Percentiles rank a stretch among this genome's conserved stretches.
Evolutionary conservation across 2,113 vertebrate species (phyloP).

Genomic region (Hippocampus abdominalis): DNA sequence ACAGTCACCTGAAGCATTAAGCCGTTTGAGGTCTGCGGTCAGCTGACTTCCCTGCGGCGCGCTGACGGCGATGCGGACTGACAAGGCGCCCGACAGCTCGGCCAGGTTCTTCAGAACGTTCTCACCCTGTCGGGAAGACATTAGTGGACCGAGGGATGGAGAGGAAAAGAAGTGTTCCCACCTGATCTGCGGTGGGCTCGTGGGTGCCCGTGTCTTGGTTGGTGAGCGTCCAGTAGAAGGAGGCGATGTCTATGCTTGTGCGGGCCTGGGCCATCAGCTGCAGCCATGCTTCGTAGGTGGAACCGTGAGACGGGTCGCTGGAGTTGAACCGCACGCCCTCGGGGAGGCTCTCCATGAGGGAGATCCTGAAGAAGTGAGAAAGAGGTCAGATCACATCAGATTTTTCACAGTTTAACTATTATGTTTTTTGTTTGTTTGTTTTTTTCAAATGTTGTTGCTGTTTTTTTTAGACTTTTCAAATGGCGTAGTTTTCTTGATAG

Average conservation of each 20-base stretch:
- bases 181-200: constrained; percentile 79
- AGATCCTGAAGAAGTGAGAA: constrained; percentile 59
- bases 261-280: constrained; percentile 67
- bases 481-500: neutral
- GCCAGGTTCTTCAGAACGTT: constrained; percentile 71
- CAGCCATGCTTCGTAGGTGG: constrained; percentile 80
- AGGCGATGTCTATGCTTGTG: constrained; percentile 85
- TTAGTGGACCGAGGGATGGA: neutral
- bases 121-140: constrained; percentile 71
- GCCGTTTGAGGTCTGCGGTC: constrained; percentile 61
- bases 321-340: constrained; percentile 80
- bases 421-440: too few species aligned
- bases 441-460: too few species aligned
- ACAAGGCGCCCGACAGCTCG: constrained; percentile 64
- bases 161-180: constrained; percentile 28
- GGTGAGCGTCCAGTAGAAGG: constrained; percentile 93
- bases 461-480: neutral
- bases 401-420: neutral
- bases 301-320: constrained; percentile 53
- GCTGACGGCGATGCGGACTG: constrained; percentile 79
- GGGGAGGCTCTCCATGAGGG: constrained; percentile 87
- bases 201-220: constrained; percentile 80
- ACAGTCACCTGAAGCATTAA: constrained; percentile 75
- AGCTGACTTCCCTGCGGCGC: constrained; percentile 37
- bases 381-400: neutral